Evolutionary conservation across 92 coral and sea anemone species (phyloP), one percentile per base, ranked within the genome.

Genomic region (Nematostella vectensis): DNA sequence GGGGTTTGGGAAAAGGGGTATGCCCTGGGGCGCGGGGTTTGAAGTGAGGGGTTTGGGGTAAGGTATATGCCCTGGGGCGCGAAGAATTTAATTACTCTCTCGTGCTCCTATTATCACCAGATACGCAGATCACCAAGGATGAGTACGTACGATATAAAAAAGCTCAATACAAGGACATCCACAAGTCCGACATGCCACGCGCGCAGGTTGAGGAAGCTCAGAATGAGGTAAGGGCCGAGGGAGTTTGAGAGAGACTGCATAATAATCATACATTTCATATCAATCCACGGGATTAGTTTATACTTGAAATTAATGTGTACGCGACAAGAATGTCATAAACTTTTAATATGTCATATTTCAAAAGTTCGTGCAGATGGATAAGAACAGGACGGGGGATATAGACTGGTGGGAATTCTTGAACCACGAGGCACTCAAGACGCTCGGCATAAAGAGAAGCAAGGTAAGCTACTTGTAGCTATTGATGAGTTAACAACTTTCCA

Each of bases 391-490:
- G 25, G 86, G 96, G 6, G 83, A 91, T 20, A 84, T 88, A 28
- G 96, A 88, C 52, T 88, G 96, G 96, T 88, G 96, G 96, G 96
- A 88, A 67, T 88, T 88, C 42, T 80, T 88, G 25, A 84, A 88
- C 39, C 83, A 88, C 58, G 88, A 88, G 55, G 75, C 96, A 20
- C 65, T 88, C 42, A 88, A 88, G 43, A 68, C 70, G 24, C 68
- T 88, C 20, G 85, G 85, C 29, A 47, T 68, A 33, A 77, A 85
- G 40, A 67, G 96, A 27, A 85, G 87, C 65, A 81, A 88, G 88
- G 96, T 88, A 47, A 3, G 50, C 6, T 31, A 13, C n/a, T n/a
- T n/a, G n/a, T n/a, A n/a, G 16, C 11, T 13, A 18, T 18, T 51
- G 17, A 9, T 2, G n/a, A 20, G 30, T n/a, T n/a, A n/a, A n/a